Conservation (phyloP, 35 echinoderm and acorn worm genomes). For the Strongylocentrotus purpuratus region DNA sequence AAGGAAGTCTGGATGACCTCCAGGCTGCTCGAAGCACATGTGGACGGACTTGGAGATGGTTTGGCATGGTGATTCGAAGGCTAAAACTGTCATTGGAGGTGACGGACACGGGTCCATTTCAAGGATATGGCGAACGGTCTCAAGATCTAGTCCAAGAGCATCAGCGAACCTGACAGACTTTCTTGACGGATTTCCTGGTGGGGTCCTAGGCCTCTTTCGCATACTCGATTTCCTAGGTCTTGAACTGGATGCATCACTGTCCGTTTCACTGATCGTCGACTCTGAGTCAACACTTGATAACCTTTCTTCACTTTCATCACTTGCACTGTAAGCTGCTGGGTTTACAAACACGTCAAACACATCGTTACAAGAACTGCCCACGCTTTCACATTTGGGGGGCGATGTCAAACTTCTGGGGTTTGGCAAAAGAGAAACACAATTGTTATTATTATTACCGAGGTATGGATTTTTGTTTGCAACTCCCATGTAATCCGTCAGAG, state of each 20-base stretch:
- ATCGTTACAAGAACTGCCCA: background rate
- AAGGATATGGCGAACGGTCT: conserved; percentile 70
- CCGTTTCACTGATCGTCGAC: background rate
- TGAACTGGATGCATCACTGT: background rate
- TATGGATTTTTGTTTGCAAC: background rate
- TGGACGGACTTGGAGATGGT: conserved; percentile 14
- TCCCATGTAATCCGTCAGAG: background rate
- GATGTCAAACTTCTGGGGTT: background rate
- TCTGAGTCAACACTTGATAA: background rate
- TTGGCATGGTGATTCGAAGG: background rate
- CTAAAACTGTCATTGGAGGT: conserved; percentile 24
- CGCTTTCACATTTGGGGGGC: background rate
- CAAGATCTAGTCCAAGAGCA: conserved; percentile 74
- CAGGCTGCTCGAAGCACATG: conserved; percentile 69
- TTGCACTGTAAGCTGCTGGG: conserved; percentile 25
- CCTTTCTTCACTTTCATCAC: conserved; percentile 8
- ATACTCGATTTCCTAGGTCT: conserved; percentile 60
- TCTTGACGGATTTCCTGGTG: conserved; percentile 55
- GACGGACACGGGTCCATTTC: conserved; percentile 62
- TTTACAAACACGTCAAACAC: conserved; percentile 21
- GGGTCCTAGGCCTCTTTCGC: conserved; percentile 46
- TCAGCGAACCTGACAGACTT: conserved; percentile 81
- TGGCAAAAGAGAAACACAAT: background rate
- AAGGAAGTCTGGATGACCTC: conserved; percentile 69
- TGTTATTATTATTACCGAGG: background rate